phyloP scores from a whole-genome alignment of 1,140 invertebrate genomes.

The Magallana ariakensis region DNA sequence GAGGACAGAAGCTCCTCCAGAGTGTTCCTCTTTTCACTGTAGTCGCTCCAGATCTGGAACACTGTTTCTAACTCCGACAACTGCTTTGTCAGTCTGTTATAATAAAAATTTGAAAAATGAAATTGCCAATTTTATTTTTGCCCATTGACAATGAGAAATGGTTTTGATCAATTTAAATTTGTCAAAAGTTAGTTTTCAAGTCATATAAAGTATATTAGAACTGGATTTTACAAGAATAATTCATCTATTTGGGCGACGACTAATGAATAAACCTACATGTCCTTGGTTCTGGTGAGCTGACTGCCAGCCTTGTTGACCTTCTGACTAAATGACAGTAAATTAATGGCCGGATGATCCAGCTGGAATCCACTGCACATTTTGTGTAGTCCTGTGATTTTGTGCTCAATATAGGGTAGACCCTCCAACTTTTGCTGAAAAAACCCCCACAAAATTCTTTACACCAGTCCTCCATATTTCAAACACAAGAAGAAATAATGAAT shows the following conservation, averaged over 20 bases:
- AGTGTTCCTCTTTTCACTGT: not conserved
- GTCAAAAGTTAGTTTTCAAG: no score
- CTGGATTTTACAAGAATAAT: no score
- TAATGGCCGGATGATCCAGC: conserved; percentile 56
- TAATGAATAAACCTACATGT: conserved; percentile 1
- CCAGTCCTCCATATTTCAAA: no score
- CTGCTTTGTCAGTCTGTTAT: conserved; percentile 6
- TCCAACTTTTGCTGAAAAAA: conserved; percentile 22
- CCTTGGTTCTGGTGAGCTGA: not conserved
- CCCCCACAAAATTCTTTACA: not conserved
- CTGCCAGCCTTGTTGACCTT: conserved; percentile 40
- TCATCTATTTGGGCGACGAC: no score
- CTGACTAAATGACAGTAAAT: conserved; percentile 50
- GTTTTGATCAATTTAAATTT: no score
- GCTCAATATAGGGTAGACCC: conserved; percentile 7
- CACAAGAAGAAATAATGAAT: no score
- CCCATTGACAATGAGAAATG: no score
- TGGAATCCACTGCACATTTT: conserved; percentile 24
- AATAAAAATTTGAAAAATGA: no score
- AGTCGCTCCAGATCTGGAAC: conserved; percentile 22
- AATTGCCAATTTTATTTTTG: no score
- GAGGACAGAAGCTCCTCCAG: conserved; percentile 12
- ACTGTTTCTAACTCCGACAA: not conserved
- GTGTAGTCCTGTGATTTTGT: not conserved
- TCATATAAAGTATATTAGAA: no score